Base-by-base conservation (phyloP, 2,888 invertebrate species). In the Spodoptera exigua region DNA sequence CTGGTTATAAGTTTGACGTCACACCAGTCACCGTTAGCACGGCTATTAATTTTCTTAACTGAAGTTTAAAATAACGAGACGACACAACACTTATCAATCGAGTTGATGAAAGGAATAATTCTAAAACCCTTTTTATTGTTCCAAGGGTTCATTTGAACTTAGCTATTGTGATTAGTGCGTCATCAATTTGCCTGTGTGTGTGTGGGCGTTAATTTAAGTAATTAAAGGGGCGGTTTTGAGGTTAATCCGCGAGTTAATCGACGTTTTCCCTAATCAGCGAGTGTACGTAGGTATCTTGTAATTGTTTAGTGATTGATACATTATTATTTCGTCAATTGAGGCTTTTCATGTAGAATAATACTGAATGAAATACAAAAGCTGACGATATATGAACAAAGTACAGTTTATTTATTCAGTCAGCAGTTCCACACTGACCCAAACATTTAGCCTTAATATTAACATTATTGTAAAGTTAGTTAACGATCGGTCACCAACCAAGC, bases 1-100 rank as follows among this genome's bases (percentile, higher is more conserved):
- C 51, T 45, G 58, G 73, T 76, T 75, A 75, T 73, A 60, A 73
- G 70, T 76, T 27, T 73, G 67, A 53, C 44, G 47, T 58, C 53
- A 43, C 16, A 16, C 61, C 14, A 76, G 74, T 75, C 76, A 76
- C 46, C 57, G 36, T 75, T 75, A 75, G 73, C 60, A 45, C 43
- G 61, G 52, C 70, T 61, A 64, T 72, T 72, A 58, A 69, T 58
- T 60, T 58, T 56, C 66, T 59, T 54, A 64, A 60, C 60, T 39
- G 52, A 32, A 65, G 58, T 51, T 49, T 47, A 44, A 37, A 62
- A 63, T 73, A 70, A 73, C 72, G n/a, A n/a, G n/a, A 35, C 46
- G 58, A 51, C 76, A 53, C 43, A 39, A 59, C 59, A 46, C 61
- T 56, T 58, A 76, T 76, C 67, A 73, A 75, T 70, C 74, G 62